phyloP scores from a whole-genome alignment of 2,888 invertebrate species.

The Melinaea marsaeus region DNA sequence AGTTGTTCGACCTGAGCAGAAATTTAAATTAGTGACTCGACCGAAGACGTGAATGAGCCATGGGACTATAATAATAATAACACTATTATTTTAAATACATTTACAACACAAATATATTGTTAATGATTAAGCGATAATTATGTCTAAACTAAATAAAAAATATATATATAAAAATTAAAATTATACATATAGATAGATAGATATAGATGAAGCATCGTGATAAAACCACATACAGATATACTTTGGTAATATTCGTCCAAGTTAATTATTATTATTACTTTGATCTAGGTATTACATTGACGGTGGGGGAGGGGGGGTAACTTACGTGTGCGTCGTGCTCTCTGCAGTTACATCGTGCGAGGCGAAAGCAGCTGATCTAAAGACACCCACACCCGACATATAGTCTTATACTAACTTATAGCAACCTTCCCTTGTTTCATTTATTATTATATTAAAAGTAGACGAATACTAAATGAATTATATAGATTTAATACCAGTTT shows the following conservation, averaged over 20 bases:
- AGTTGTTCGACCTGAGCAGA: conserved; percentile 84
- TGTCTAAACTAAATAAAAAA: not conserved
- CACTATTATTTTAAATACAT: too few relatives aligned
- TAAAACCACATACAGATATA: too few relatives aligned
- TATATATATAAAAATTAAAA: too few relatives aligned
- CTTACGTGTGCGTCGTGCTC: conserved; percentile 63
- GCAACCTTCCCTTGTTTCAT: not conserved
- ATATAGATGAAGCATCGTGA: too few relatives aligned
- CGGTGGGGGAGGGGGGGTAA: conserved; percentile 31
- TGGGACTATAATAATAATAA: too few relatives aligned
- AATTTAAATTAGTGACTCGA: not conserved
- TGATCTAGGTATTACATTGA: not conserved
- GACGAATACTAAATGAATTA: too few relatives aligned
- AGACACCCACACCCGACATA: conserved; percentile 18
- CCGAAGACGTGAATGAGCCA: not conserved
- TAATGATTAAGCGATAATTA: not conserved
- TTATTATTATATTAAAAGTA: too few relatives aligned
- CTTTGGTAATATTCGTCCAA: too few relatives aligned
- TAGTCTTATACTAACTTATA: not conserved
- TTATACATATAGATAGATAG: too few relatives aligned
- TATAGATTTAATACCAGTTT: too few relatives aligned
- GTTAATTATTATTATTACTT: too few relatives aligned
- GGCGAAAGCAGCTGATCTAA: conserved; percentile 65
- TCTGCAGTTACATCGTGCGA: conserved; percentile 56
- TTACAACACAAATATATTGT: too few relatives aligned